Conservation (phyloP, 2,113 vertebrate genomes). For the Actenoides hombroni region DNA sequence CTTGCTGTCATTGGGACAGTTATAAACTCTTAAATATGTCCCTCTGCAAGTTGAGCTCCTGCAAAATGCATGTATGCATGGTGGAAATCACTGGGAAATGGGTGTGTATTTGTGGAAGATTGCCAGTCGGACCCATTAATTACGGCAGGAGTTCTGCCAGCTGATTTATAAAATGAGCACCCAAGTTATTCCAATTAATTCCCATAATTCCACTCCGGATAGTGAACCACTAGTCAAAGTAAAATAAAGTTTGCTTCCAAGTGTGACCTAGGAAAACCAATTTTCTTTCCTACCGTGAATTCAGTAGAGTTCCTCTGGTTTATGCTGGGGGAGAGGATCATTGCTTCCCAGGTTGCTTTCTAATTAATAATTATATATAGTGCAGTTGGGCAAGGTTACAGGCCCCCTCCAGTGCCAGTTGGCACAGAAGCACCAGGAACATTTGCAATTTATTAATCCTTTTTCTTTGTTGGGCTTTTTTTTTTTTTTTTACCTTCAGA, state of each 20-base stretch:
- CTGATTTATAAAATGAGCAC: slow-evolving; percentile 55
- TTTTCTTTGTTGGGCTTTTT: neutral
- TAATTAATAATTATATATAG: slow-evolving; percentile 71
- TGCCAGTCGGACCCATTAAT: slow-evolving; percentile 28
- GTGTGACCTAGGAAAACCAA: slow-evolving; percentile 49
- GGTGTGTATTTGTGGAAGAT: slow-evolving; percentile 52
- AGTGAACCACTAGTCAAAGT: slow-evolving; percentile 8
- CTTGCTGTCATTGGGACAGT: slow-evolving; percentile 78
- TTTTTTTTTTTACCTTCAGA: neutral
- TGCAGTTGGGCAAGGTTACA: slow-evolving; percentile 61
- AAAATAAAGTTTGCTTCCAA: slow-evolving; percentile 55
- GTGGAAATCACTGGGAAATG: slow-evolving; percentile 60
- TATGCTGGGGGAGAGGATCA: slow-evolving; percentile 26
- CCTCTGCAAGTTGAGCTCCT: slow-evolving; percentile 65
- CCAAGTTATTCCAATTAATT: slow-evolving; percentile 64
- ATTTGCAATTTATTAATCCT: slow-evolving; percentile 61
- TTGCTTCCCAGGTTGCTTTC: slow-evolving; percentile 59
- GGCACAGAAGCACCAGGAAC: slow-evolving; percentile 51
- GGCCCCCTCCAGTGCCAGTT: slow-evolving; percentile 58
- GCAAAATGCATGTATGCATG: slow-evolving; percentile 40
- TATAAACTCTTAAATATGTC: slow-evolving; percentile 79
- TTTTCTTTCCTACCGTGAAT: slow-evolving; percentile 38
- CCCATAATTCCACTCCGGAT: slow-evolving; percentile 45
- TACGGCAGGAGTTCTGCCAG: slow-evolving; percentile 7
- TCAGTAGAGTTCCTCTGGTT: slow-evolving; percentile 4